A percentile compares a stretch with the other conserved stretches of the same genome.
These are phyloP conservation scores for Acanthococcus lagerstroemiae DNA, from an alignment of 2,888 invertebrate genomes.

Conservation along the genomic window DNA sequence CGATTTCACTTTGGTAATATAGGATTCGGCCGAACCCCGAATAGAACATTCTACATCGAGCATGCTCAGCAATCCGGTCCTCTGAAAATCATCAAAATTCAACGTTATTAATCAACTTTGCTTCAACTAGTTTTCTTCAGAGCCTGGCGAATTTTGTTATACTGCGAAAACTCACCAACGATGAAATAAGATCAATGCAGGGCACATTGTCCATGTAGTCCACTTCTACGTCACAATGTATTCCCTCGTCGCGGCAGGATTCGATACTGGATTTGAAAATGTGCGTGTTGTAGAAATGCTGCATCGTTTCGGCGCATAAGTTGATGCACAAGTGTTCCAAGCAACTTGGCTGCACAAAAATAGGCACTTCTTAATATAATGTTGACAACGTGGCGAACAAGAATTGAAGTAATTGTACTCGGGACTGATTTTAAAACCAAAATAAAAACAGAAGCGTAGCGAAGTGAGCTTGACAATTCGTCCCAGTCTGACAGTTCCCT, in stretches of 20 bases:
- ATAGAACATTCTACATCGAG: slow-evolving; percentile 85
- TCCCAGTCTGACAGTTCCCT: no score
- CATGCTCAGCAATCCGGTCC: slow-evolving; percentile 83
- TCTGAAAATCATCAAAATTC: no score
- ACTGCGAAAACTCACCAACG: slow-evolving; percentile 51
- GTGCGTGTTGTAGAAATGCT: slow-evolving; percentile 94
- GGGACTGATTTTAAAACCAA: no score
- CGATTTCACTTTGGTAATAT: slow-evolving; percentile 66
- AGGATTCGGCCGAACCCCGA: slow-evolving; percentile 65
- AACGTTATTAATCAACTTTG: neutral
- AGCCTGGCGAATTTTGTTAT: neutral
- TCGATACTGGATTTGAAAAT: slow-evolving; percentile 90
- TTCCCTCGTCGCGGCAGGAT: slow-evolving; percentile 87
- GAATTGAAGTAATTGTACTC: no score
- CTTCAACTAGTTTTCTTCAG: neutral
- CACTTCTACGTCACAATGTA: slow-evolving; percentile 77
- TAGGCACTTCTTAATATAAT: no score
- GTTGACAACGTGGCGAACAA: no score
- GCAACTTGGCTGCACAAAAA: slow-evolving; percentile 55
- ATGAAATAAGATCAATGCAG: slow-evolving; percentile 89
- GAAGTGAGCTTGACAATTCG: no score
- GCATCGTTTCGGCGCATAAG: slow-evolving; percentile 92
- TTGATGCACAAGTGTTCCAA: slow-evolving; percentile 91
- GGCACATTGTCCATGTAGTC: slow-evolving; percentile 93
- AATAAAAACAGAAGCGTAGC: no score